Conservation (phyloP, 2,113 vertebrate genomes). For the Dryoscopus gambensis region DNA sequence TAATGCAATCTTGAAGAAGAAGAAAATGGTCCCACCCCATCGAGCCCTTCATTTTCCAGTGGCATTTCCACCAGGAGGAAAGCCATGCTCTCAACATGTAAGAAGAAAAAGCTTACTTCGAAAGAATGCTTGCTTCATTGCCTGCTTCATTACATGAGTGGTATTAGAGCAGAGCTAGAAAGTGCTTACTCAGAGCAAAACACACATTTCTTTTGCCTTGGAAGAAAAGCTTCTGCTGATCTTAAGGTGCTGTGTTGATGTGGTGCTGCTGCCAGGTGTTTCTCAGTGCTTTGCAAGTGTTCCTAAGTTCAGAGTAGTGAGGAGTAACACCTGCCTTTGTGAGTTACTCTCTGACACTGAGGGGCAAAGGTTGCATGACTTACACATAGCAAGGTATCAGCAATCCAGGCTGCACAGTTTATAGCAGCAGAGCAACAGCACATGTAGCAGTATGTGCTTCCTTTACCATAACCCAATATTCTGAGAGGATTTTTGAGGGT, state of each 20-base stretch:
- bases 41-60: constrained; percentile 92
- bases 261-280: neutral
- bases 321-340: neutral
- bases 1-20: constrained; percentile 88
- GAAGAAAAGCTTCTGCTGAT: neutral
- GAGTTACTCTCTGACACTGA: neutral
- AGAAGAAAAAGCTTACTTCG: neutral
- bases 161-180: neutral
- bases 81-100: constrained; percentile 95
- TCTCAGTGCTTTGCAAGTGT: neutral
- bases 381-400: neutral
- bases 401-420: neutral
- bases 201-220: neutral
- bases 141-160: neutral
- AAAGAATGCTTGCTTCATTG: neutral
- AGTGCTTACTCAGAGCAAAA: neutral
- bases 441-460: neutral
- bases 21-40: constrained; percentile 91
- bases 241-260: neutral
- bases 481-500: neutral
- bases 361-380: neutral
- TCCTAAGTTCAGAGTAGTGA: neutral
- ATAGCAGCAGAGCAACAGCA: neutral
- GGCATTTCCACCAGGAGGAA: constrained; percentile 92
- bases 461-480: neutral